A percentile compares a stretch with the other conserved stretches of the same genome.
These are phyloP conservation scores for Calameuta idolon DNA, from an alignment of 2,888 invertebrate species.

Conservation along the genomic window DNA sequence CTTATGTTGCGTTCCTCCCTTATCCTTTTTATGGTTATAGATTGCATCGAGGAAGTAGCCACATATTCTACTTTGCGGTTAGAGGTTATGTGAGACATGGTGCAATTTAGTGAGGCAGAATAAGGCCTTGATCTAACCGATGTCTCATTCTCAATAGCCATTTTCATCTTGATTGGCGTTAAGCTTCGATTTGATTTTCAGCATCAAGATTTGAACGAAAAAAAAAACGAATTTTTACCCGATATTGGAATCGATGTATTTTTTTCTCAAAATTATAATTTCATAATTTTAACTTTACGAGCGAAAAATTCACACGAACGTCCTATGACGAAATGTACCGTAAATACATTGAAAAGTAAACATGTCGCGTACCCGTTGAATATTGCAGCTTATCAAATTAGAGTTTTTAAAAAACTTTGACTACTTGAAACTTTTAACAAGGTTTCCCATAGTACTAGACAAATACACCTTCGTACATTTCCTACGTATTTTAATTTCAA, in stretches of 20 bases:
- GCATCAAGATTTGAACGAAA: neutral
- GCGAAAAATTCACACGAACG: neutral
- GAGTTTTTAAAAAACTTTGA: neutral
- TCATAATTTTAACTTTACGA: neutral
- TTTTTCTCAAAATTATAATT: neutral
- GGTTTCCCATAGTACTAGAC: neutral
- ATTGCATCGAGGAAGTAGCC: neutral
- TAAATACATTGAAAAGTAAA: neutral
- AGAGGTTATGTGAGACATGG: neutral
- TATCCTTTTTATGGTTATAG: neutral
- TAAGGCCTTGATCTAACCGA: neutral
- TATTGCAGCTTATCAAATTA: neutral
- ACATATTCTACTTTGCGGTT: neutral
- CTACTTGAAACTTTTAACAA: neutral
- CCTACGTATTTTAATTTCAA: neutral
- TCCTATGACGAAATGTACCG: neutral
- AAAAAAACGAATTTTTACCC: neutral
- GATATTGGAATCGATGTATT: neutral
- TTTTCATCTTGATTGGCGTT: neutral
- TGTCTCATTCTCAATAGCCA: neutral
- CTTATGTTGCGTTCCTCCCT: neutral
- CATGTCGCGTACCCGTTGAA: neutral
- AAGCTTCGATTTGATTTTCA: neutral
- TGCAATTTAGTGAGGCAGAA: neutral
- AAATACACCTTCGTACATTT: neutral